A percentile compares a stretch with the other conserved stretches of the same genome.
Conservation (phyloP, 2,888 invertebrate species). For the Caradrina kadenii region DNA sequence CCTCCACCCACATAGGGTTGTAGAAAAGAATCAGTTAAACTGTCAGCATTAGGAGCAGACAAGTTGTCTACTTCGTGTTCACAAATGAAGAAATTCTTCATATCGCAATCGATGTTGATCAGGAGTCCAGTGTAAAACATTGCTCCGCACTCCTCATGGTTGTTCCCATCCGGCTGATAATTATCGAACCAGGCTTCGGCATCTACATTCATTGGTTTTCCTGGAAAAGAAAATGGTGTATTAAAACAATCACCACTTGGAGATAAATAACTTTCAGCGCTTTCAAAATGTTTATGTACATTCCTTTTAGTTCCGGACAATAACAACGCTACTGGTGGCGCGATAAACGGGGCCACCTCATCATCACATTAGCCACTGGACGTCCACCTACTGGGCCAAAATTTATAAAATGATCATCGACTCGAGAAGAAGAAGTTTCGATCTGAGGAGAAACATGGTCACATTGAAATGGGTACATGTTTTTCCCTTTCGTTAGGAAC, state of each 20-base stretch:
- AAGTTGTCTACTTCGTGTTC: slow-evolving; percentile 71
- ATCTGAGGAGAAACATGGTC: too few relatives aligned
- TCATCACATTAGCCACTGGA: too few relatives aligned
- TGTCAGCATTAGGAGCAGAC: not conserved
- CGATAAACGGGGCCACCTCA: too few relatives aligned
- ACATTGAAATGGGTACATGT: too few relatives aligned
- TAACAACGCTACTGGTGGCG: too few relatives aligned
- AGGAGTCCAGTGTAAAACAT: slow-evolving; percentile 80
- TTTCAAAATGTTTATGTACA: too few relatives aligned
- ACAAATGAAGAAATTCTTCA: slow-evolving; percentile 79
- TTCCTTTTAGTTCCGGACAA: too few relatives aligned
- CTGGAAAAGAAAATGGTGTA: not conserved
- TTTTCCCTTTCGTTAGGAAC: too few relatives aligned
- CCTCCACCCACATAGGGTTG: slow-evolving; percentile 2
- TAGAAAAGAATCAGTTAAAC: not conserved
- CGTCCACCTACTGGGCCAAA: too few relatives aligned
- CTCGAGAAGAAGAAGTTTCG: too few relatives aligned
- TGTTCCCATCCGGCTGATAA: slow-evolving; percentile 4
- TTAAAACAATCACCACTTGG: not conserved
- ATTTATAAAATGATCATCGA: too few relatives aligned
- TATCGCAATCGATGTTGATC: slow-evolving; percentile 75
- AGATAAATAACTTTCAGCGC: not conserved
- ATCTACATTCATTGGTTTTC: not conserved
- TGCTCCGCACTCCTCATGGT: slow-evolving; percentile 75
- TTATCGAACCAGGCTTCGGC: slow-evolving; percentile 25